These are phyloP conservation scores for Gambusia holbrooki DNA, from an alignment of 2,113 vertebrate species.

Conservation along the genomic window DNA sequence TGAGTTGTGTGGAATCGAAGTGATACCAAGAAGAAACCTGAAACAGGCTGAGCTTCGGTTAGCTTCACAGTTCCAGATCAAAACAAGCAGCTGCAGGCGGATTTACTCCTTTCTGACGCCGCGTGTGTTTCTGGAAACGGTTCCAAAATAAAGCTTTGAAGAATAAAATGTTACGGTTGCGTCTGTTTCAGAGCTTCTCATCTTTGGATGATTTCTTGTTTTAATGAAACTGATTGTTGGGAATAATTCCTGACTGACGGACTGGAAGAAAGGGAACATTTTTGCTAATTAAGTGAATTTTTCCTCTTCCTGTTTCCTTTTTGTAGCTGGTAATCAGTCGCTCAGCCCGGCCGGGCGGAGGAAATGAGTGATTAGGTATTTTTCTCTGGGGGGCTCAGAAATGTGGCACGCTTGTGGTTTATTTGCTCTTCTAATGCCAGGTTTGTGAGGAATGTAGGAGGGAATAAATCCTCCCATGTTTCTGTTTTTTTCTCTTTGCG, in stretches of 20 bases:
- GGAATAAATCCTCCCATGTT: neutral
- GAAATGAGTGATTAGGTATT: slow-evolving; percentile 72
- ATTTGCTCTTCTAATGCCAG: slow-evolving; percentile 70
- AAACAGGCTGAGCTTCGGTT: neutral
- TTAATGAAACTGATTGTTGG: neutral
- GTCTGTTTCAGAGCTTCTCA: neutral
- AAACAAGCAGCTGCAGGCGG: neutral
- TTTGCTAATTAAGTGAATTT: slow-evolving; percentile 24
- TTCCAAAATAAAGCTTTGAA: neutral
- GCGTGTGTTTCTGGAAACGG: neutral
- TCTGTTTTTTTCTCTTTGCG: neutral
- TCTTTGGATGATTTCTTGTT: neutral
- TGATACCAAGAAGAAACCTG: neutral
- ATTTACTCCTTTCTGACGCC: neutral
- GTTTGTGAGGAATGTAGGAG: slow-evolving; percentile 55
- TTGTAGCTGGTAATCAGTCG: slow-evolving; percentile 50
- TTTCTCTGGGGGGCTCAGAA: slow-evolving; percentile 53
- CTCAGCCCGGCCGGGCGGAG: slow-evolving; percentile 40
- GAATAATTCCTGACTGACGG: neutral
- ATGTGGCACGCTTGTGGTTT: slow-evolving; percentile 48
- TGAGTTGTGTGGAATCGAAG: too few species aligned
- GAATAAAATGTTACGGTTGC: neutral
- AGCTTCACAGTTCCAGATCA: neutral
- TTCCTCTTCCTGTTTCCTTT: slow-evolving; percentile 55
- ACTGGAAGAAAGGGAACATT: neutral